Percentiles rank a stretch among this genome's conserved stretches.
Conservation (phyloP, 2,113 vertebrate species). For the Saguinus imperator region DNA sequence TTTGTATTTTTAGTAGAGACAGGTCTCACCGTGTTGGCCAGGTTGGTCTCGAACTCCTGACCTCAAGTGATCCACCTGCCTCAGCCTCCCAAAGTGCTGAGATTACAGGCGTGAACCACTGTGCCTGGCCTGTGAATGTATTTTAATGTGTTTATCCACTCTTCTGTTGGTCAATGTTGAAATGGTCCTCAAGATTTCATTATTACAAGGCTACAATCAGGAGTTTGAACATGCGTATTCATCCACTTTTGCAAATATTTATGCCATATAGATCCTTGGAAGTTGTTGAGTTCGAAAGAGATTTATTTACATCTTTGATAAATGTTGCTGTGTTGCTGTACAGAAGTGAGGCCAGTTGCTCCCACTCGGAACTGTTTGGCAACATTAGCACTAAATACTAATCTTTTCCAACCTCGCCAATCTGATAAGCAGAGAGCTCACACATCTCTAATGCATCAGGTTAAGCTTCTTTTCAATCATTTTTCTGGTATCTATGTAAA, state of each 20-base stretch:
- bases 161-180: neutral
- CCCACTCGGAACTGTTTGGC: neutral
- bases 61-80: too few species aligned
- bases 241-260: neutral
- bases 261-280: neutral
- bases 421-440: neutral
- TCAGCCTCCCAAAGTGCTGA: too few species aligned
- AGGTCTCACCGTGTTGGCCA: too few species aligned
- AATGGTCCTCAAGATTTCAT: neutral
- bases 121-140: too few species aligned
- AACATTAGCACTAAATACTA: neutral
- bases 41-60: too few species aligned
- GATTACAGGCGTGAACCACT: too few species aligned
- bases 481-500: constrained; percentile 29
- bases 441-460: neutral
- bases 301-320: neutral
- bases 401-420: neutral
- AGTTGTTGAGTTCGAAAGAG: neutral
- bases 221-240: neutral
- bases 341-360: neutral
- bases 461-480: neutral
- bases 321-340: neutral
- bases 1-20: too few species aligned
- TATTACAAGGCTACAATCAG: neutral
- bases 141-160: neutral